Evolutionary conservation across 1,140 invertebrate genomes (phyloP), one percentile per base, ranked within the genome.

Genomic region (Pogonognathellus flavescens): DNA sequence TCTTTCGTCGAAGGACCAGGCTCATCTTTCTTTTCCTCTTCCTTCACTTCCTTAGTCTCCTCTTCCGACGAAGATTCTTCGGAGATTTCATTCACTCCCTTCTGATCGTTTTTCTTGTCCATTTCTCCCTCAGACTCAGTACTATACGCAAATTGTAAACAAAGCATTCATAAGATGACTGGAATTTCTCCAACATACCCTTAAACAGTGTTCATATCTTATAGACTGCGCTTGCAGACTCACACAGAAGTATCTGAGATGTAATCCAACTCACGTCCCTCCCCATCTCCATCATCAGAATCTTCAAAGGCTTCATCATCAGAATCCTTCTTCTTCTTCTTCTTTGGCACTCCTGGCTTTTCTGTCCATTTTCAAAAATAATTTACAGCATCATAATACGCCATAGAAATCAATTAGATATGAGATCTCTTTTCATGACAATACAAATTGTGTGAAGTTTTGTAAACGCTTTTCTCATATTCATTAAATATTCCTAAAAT

Each of bases 231-330:
- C 55, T 6, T 14, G n/a, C 55, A 82, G 14, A 59, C 86, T 20
- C 83, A 88, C 87, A 83, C 86, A 18, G 95, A 95, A 6, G 95
- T 96, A 89, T 96, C 95, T 2, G 95, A 96, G 88, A 96, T 96
- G 88, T 97, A 97, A 90, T 96, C 95, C 84, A 93, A 92, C 92
- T 99, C 97, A 86, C 95, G 91, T 0, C 97, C 97, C 92, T 99
- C 97, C 89, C 96, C 96, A 91, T 99, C 97, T 0, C 97, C 97
- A 91, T 98, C 97, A 91, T 98, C 97, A 89, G 97, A 98, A 90
- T 99, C 97, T 91, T 99, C 97, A 82, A 96, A 93, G 0, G 96
- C 96, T 89, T 97, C 97, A 88, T 95, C 94, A 89, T 98, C 95
- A 0, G 96, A 92, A 89, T 96, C 96, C 90, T 96, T 96, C 89